Base-by-base conservation (phyloP, 1,140 invertebrate genomes). In the Cyphomyrmex costatus region DNA sequence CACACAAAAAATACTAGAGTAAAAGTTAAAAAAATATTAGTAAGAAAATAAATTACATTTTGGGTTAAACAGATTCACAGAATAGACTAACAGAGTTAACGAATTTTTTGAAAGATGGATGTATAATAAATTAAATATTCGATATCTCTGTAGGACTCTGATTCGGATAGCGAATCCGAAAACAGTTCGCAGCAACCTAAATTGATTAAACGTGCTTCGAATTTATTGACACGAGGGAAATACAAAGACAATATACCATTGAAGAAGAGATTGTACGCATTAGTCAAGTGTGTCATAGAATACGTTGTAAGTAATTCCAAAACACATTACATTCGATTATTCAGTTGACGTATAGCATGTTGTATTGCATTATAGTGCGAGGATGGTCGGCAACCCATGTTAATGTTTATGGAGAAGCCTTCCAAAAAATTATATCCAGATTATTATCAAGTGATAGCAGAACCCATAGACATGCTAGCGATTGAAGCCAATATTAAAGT, bases 381-480 rank as follows among this genome's bases (percentile, higher is more conserved):
- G 82, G 97, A 98, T 92, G 98, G 98, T 8, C 95, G 99, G 42
- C 97, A 98, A 84, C 97, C 98, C 0, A 98, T 99, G 95, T 95
- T 98, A 58, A 97, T 98, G 90, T 99, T 99, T 93, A 98, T 99
- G 97, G 98, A 99, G 94, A 98, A 99, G 93, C 99, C 99, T 4
- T 99, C 98, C 0, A 98, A 98, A 92, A 99, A 99, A 94, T 95
- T 98, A 24, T 99, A 99, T 95, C 98, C 99, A 0, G 98, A 99
- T 93, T 99, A 99, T 94, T 99, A 99, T 95, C 97, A 98, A 94
- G 97, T 99, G 1, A 99, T 99, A 84, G 96, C 97, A 51, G 97
- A 98, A 90, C 99, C 99, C 0, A 99, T 99, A 84, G 99, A 99
- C 94, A 98, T 99, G 97, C 96, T 98, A 53, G 98, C 97, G 42